phyloP scores from a whole-genome alignment of 2,797 vertebrate species.

The Euphonia xanthogaster region DNA sequence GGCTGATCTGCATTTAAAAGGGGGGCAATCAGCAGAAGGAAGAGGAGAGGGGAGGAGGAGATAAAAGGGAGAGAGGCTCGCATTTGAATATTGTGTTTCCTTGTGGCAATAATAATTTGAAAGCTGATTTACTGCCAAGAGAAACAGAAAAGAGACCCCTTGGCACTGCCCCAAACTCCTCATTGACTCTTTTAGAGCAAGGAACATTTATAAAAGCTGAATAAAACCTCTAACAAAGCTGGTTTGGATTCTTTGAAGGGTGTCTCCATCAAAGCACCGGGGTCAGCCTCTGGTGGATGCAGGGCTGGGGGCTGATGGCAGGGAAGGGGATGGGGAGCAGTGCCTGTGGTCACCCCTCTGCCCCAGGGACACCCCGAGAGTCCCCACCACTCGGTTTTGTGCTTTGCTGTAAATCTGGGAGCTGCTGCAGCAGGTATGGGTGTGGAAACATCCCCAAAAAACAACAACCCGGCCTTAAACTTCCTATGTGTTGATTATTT shows the following conservation, averaged over 20 bases:
- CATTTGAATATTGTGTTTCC: slow-evolving; percentile 24
- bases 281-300: neutral
- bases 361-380: neutral
- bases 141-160: slow-evolving; percentile 16
- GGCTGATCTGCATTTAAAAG: slow-evolving; percentile 28
- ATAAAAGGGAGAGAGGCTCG: neutral
- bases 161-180: slow-evolving; percentile 40
- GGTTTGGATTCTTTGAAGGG: neutral
- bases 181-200: neutral
- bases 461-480: accelerated
- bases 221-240: neutral
- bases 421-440: neutral
- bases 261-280: neutral
- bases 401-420: neutral
- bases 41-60: neutral
- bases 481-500: neutral
- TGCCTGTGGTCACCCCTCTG: neutral
- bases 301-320: neutral
- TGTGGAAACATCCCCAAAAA: neutral
- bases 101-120: slow-evolving; percentile 25
- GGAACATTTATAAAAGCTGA: neutral
- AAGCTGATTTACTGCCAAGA: slow-evolving; percentile 32
- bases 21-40: neutral
- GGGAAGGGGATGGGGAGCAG: neutral
- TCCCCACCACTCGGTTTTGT: neutral